Evolutionary conservation across 2,888 invertebrate genomes (phyloP), one percentile per base, ranked within the genome.

Genomic region (Pollenia labialis): DNA sequence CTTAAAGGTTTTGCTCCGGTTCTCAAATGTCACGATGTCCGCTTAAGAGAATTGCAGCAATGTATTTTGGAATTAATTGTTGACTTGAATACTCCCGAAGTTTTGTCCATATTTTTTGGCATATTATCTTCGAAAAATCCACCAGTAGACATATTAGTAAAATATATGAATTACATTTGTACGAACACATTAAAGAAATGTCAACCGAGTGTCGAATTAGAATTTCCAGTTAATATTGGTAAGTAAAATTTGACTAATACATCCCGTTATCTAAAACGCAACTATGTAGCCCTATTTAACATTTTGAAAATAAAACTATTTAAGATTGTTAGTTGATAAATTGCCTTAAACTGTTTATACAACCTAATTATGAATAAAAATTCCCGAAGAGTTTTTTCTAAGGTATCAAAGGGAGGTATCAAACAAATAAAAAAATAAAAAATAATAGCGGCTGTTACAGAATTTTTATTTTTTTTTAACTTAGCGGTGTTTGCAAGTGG

Each of bases 41-140:
- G 90, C 16, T 80, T 93, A 54, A 90, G 89, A 87, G 96, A 96
- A 84, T 92, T 96, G 16, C 96, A 96, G 88, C 94, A 95, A 89
- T 95, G 95, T 68, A 94, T 96, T 74, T 92, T 96, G 58, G 95
- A 96, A 91, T 94, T 96, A 69, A 94, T 96, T 56, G 93, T 94
- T 16, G 92, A 93, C 68, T 85, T 93, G 2, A 93, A 93, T 84
- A 91, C 93, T 0, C 93, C 94, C 0, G 93, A 93, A 71, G 90
- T 91, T 1, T 92, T 96, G 85, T 94, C 94, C 8, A 93, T 94
- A 14, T 95, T 95, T 90, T 94, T 96, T 82, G 94, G 94, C 40
- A 94, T 96, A 88, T 94, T 96, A 90, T 94, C 95, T 88, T 93
- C 93, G 14, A 91, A 94, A 50, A 92, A 94, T 62, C 95, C 95